phyloP scores from a whole-genome alignment of 2,797 vertebrate genomes.

The Accipiter badius region DNA sequence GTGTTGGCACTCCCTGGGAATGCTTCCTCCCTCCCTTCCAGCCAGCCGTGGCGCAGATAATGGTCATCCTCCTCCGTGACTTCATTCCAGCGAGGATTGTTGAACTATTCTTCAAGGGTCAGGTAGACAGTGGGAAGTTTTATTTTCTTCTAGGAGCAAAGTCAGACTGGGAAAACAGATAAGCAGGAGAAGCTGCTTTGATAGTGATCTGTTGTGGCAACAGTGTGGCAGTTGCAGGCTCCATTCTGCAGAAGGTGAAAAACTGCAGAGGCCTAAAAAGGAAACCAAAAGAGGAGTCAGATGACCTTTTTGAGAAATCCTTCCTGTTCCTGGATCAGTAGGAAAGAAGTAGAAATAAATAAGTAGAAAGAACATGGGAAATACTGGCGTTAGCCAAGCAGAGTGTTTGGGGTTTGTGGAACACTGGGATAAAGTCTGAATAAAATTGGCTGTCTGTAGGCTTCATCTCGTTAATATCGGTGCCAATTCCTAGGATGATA shows the following conservation, averaged over 20 bases:
- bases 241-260: neutral
- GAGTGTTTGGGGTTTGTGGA: neutral
- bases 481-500: neutral
- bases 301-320: neutral
- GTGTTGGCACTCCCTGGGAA: neutral
- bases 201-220: neutral
- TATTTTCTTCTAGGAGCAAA: neutral
- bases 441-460: neutral
- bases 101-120: neutral
- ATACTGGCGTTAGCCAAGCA: neutral
- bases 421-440: neutral
- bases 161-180: neutral
- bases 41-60: accelerated
- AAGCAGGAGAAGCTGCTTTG: neutral
- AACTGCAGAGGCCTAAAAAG: neutral
- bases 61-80: neutral
- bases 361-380: neutral
- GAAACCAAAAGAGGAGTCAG: neutral
- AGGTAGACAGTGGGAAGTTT: neutral
- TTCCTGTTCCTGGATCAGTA: neutral
- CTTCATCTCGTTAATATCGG: neutral
- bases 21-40: accelerated
- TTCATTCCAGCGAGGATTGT: accelerated
- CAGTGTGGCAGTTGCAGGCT: neutral
- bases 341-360: too few relatives aligned